phyloP scores from a whole-genome alignment of 2,113 vertebrate species.

The Stercorarius parasiticus region DNA sequence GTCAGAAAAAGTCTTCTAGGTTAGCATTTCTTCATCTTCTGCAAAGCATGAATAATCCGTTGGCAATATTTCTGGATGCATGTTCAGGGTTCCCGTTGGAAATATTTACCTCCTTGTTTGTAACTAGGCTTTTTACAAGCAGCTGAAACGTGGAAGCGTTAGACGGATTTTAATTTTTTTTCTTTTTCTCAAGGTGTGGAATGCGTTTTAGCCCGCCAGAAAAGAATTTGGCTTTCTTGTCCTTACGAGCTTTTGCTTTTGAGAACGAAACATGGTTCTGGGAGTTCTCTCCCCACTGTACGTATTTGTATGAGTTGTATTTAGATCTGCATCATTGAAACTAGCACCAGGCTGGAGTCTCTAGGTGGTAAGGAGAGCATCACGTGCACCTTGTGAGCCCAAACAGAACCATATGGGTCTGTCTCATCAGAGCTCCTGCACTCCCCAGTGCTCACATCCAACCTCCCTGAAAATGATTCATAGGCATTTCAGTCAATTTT shows the following conservation, averaged over 20 bases:
- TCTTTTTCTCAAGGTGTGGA: neutral
- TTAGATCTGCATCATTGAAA: neutral
- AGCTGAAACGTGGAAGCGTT: neutral
- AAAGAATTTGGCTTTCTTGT: neutral
- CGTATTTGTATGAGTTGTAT: neutral
- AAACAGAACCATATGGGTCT: neutral
- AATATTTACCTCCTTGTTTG: neutral
- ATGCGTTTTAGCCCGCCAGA: neutral
- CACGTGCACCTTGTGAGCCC: neutral
- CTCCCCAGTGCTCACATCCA: neutral
- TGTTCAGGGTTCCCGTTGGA: conserved; percentile 49
- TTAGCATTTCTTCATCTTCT: conserved; percentile 79
- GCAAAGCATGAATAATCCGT: conserved; percentile 74
- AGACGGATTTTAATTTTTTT: neutral
- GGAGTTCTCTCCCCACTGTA: neutral
- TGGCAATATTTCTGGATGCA: conserved; percentile 38
- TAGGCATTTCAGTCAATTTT: neutral
- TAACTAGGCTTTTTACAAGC: neutral
- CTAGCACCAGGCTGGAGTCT: neutral
- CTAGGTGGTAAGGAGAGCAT: neutral
- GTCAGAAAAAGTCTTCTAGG: conserved; percentile 99
- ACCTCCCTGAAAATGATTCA: neutral
- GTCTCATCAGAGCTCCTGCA: neutral
- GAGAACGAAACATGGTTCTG: conserved; percentile 58
- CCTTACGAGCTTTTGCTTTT: neutral